A percentile compares a stretch with the other conserved stretches of the same genome.
These are phyloP conservation scores for Apis mellifera DNA, from an alignment of 1,140 invertebrate species.

Conservation along the genomic window Amel_HAv3.1 CM009931.2:18862001-18862500, in stretches of 20 bases:
- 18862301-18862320: neutral
- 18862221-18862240: neutral
- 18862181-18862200: neutral
- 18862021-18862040: neutral
- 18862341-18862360: neutral
- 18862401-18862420: neutral
- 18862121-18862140: neutral
- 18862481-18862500: neutral
- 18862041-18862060: neutral
- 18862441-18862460: neutral
- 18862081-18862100: neutral
- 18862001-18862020: slow-evolving; percentile 1
- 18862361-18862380: neutral
- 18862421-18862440: neutral
- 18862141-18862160: slow-evolving; percentile 10
- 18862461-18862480: too few relatives aligned
- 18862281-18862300: neutral
- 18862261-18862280: too few relatives aligned
- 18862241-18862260: neutral
- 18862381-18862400: neutral
- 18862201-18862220: neutral
- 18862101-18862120: neutral
- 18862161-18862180: neutral
- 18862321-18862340: neutral
- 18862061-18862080: slow-evolving; percentile 4